phyloP scores from a whole-genome alignment of 2,888 invertebrate genomes.

The Cryptops parisi region DNA sequence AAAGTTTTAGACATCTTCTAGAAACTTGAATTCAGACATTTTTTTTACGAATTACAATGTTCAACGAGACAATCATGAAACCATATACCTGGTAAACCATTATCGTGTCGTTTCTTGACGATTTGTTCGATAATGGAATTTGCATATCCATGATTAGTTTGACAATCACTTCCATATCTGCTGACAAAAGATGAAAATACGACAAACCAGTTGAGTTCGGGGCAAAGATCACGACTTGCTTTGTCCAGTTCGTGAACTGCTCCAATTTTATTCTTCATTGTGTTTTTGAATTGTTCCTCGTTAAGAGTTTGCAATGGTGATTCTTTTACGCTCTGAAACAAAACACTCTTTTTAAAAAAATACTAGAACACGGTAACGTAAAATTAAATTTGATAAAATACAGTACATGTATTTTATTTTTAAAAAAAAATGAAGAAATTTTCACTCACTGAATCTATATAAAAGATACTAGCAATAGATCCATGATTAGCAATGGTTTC shows the following conservation, averaged over 20 bases:
- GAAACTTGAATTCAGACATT: too few species aligned
- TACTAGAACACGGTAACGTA: too few species aligned
- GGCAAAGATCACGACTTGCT: slow-evolving; percentile 59
- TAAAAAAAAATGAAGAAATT: neutral
- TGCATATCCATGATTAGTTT: slow-evolving; percentile 91
- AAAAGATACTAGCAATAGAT: neutral
- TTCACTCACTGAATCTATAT: neutral
- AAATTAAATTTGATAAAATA: too few species aligned
- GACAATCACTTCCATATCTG: slow-evolving; percentile 91
- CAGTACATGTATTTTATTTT: too few species aligned
- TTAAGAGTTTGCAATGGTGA: too few species aligned
- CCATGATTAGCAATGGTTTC: neutral
- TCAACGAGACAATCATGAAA: too few species aligned
- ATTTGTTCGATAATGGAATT: slow-evolving; percentile 97
- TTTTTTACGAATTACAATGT: too few species aligned
- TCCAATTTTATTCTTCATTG: too few species aligned
- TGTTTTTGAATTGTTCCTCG: too few species aligned
- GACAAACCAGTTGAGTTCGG: slow-evolving; percentile 68
- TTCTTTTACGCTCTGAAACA: too few species aligned
- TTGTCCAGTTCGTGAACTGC: slow-evolving; percentile 68
- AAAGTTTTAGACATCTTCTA: too few species aligned
- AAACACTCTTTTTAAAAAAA: too few species aligned
- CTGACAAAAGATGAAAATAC: slow-evolving; percentile 93
- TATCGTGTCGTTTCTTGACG: slow-evolving; percentile 65
- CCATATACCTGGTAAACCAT: slow-evolving; percentile 43